phyloP scores from a whole-genome alignment of 2,113 vertebrate genomes.

The Lepus timidus region DNA sequence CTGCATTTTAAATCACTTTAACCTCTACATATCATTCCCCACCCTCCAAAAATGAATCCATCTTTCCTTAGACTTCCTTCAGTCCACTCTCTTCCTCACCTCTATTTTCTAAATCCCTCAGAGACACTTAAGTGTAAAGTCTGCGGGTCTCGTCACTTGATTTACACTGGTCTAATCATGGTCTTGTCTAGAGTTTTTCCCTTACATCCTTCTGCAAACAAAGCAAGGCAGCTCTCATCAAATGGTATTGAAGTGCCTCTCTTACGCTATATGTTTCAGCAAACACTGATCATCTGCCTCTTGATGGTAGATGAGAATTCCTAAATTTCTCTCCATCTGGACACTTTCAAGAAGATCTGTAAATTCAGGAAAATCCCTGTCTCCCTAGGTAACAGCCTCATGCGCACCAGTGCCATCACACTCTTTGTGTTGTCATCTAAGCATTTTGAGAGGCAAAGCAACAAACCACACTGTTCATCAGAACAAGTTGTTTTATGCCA shows the following conservation, averaged over 20 bases:
- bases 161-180: slow-evolving; percentile 79
- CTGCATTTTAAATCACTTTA: neutral
- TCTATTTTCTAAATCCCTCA: slow-evolving; percentile 72
- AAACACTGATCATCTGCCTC: slow-evolving; percentile 66
- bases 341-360: neutral
- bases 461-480: neutral
- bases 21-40: slow-evolving; percentile 1
- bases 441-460: slow-evolving; percentile 32
- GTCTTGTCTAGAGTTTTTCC: slow-evolving; percentile 79
- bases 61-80: slow-evolving; percentile 78
- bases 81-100: slow-evolving; percentile 17
- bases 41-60: neutral
- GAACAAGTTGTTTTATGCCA: slow-evolving; percentile 17
- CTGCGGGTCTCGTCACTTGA: slow-evolving; percentile 53
- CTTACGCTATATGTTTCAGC: slow-evolving; percentile 73
- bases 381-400: neutral
- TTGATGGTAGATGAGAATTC: slow-evolving; percentile 42
- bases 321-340: slow-evolving; percentile 1
- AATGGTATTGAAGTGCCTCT: slow-evolving; percentile 75
- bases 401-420: neutral
- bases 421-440: neutral
- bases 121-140: slow-evolving; percentile 76
- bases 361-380: neutral
- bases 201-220: slow-evolving; percentile 76
- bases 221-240: slow-evolving; percentile 80